Percentiles rank a stretch among this genome's conserved stretches.
phyloP scores from a whole-genome alignment of 2,888 invertebrate genomes.

The Harmothoe impar region DNA sequence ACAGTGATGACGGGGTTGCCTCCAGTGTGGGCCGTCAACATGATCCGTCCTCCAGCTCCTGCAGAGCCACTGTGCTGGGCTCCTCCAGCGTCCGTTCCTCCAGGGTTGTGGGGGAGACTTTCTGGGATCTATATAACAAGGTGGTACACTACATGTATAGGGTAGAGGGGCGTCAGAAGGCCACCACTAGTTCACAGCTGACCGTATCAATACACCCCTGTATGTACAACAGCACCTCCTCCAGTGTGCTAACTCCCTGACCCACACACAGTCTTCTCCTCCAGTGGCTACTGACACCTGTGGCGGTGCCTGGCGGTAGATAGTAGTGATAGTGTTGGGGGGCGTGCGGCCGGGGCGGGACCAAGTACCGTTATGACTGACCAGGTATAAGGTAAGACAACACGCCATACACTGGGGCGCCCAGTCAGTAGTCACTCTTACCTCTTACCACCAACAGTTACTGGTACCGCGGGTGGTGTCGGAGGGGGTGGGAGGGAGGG shows the following conservation, averaged over 20 bases:
- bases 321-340: neutral
- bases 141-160: too few relatives aligned
- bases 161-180: neutral
- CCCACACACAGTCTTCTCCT: neutral
- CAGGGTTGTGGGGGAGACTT: neutral
- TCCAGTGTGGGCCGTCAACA: conserved; percentile 12
- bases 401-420: neutral
- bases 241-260: conserved; percentile 11
- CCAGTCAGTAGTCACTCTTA: too few relatives aligned
- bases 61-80: neutral
- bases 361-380: conserved; percentile 10
- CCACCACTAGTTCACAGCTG: neutral
- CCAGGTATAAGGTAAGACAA: neutral
- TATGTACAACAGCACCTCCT: neutral
- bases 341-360: neutral
- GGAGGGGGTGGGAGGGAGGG: neutral
- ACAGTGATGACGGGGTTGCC: neutral
- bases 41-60: neutral
- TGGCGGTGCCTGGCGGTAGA: neutral
- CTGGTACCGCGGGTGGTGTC: neutral
- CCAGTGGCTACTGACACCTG: neutral
- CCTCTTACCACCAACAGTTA: neutral
- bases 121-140: neutral
- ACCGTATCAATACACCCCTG: conserved; percentile 8
- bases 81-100: neutral